A percentile compares a stretch with the other conserved stretches of the same genome.
Evolutionary conservation across 1,140 invertebrate genomes (phyloP).

Genomic region (Diplogasteroides magnus): DNA sequence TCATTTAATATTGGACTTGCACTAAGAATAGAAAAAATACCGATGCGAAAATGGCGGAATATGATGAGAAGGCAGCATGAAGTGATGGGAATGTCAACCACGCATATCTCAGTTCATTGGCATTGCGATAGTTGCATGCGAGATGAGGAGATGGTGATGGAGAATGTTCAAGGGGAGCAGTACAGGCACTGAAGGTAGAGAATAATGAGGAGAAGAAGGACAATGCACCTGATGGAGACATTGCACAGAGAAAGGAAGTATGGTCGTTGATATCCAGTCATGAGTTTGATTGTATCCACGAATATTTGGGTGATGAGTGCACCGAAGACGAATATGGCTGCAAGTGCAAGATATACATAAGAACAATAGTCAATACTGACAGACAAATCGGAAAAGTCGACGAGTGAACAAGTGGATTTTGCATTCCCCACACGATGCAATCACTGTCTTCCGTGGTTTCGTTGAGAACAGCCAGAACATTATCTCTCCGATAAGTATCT

Average conservation of each 20-base stretch:
- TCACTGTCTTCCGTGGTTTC: conserved; percentile 51
- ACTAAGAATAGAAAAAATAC: conserved; percentile 27
- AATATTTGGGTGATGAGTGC: conserved; percentile 54
- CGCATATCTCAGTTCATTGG: conserved; percentile 54
- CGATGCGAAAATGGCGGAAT: conserved; percentile 51
- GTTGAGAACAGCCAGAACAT: conserved; percentile 56
- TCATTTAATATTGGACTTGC: background rate
- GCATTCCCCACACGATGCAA: conserved; percentile 50
- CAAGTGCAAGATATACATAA: conserved; percentile 8
- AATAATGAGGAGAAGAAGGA: background rate
- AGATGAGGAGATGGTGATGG: conserved; percentile 54
- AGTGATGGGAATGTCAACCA: conserved; percentile 54
- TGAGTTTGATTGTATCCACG: conserved; percentile 53
- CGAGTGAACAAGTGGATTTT: conserved; percentile 51
- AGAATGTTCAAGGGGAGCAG: conserved; percentile 53
- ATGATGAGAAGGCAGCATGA: conserved; percentile 53
- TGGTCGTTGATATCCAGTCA: conserved; percentile 53
- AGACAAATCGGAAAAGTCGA: conserved; percentile 48
- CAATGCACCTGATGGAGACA: conserved; percentile 45
- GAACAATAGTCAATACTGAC: conserved; percentile 27
- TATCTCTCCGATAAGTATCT: conserved; percentile 54
- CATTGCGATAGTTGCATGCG: conserved; percentile 47
- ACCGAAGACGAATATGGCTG: conserved; percentile 52
- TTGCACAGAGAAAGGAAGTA: conserved; percentile 55
- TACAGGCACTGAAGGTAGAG: conserved; percentile 45